Conservation (phyloP, 1,140 invertebrate genomes). For the Scaptomyza hsui region DNA sequence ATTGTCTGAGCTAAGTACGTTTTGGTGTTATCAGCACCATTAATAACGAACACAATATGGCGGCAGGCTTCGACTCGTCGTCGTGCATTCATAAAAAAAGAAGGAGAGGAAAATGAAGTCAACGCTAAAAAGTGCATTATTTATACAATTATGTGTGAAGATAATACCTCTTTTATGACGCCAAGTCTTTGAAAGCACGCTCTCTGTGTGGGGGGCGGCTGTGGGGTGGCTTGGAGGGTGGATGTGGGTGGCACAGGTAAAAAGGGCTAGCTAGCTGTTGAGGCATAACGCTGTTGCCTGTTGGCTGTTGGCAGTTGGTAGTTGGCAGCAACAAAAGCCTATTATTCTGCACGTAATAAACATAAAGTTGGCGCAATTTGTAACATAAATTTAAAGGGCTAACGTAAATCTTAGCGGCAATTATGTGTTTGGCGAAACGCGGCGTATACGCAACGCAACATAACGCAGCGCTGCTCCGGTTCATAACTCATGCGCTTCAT, state of each 20-base stretch:
- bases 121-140: constrained; percentile 63
- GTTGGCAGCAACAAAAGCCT: constrained; percentile 65
- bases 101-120: constrained; percentile 40
- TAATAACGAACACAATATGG: constrained; percentile 53
- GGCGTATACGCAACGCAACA: constrained; percentile 51
- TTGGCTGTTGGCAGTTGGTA: constrained; percentile 32
- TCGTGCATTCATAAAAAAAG: constrained; percentile 45
- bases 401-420: constrained; percentile 73
- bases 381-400: constrained; percentile 72
- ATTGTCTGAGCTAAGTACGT: constrained; percentile 52
- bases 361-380: constrained; percentile 74
- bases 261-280: neutral
- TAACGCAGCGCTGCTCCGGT: constrained; percentile 38
- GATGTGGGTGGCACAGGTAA: neutral
- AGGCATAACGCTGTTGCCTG: constrained; percentile 19
- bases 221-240: neutral
- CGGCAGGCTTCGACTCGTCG: constrained; percentile 18
- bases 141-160: constrained; percentile 62
- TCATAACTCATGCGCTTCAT: constrained; percentile 72
- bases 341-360: constrained; percentile 78
- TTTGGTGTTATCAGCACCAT: constrained; percentile 58
- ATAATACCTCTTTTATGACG: constrained; percentile 58
- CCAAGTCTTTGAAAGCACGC: constrained; percentile 14
- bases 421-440: constrained; percentile 68
- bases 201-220: neutral